A percentile compares a stretch with the other conserved stretches of the same genome.
Evolutionary conservation across 2,797 vertebrate species (phyloP).

Genomic region (Phrynocephalus vlangalii): DNA sequence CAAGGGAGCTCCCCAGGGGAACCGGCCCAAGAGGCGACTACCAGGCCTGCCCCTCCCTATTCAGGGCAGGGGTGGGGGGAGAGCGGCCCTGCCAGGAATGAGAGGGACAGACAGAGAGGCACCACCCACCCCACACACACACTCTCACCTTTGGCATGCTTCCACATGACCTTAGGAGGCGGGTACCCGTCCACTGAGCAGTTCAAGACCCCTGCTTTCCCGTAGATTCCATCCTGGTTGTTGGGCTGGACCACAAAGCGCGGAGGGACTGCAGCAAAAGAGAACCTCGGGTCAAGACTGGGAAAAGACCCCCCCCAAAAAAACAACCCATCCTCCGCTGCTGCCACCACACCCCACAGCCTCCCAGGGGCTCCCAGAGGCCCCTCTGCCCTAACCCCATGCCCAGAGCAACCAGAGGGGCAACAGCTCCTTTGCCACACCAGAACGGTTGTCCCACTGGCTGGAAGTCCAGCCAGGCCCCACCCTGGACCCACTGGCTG

Average conservation of each 20-base stretch:
- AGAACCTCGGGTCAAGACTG: neutral
- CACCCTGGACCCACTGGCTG: neutral
- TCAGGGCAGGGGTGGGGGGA: too few relatives aligned
- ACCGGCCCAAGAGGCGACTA: neutral
- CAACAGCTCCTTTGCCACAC: neutral
- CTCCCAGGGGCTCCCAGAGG: too few relatives aligned
- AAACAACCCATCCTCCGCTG: too few relatives aligned
- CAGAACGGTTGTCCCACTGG: neutral
- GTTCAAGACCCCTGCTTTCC: conserved; percentile 95
- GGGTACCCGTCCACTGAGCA: conserved; percentile 98
- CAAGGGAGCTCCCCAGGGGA: too few relatives aligned
- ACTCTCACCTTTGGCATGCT: conserved; percentile 91
- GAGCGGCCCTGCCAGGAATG: neutral
- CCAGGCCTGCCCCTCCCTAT: too few relatives aligned
- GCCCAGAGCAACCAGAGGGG: neutral
- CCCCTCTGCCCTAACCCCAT: too few relatives aligned
- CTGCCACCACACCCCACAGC: too few relatives aligned
- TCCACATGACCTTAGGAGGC: conserved; percentile 98
- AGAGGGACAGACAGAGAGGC: neutral
- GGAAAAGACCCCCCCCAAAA: neutral
- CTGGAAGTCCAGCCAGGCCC: neutral
- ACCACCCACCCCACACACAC: too few relatives aligned
- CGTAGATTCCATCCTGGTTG: conserved; percentile 98
- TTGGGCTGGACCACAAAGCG: conserved; percentile 97
- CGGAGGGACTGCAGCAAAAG: conserved; percentile 87